Evolutionary conservation across 2,113 vertebrate species (phyloP).

Genomic region (Periophthalmodon schlosseri): DNA sequence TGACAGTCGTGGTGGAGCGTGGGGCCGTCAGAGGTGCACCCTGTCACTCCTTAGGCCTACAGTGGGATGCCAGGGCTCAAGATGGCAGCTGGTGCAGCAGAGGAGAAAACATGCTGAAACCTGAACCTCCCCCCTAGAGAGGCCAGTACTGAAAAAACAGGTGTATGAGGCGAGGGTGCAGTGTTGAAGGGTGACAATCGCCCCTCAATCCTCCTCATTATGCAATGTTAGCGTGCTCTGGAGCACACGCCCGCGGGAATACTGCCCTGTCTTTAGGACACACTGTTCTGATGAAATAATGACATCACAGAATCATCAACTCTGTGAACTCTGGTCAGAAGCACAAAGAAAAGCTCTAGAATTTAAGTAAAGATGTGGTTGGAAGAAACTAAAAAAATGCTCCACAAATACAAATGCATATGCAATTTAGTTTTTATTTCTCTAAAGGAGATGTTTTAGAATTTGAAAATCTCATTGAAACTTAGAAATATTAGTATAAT

Average conservation of each 20-base stretch:
- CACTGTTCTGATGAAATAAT: slow-evolving; percentile 40
- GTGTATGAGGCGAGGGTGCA: slow-evolving; percentile 36
- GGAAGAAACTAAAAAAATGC: not conserved
- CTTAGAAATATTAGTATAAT: no score
- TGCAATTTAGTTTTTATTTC: no score
- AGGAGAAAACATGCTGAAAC: slow-evolving; percentile 58
- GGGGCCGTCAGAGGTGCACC: slow-evolving; percentile 55
- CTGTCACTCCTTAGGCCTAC: slow-evolving; percentile 55
- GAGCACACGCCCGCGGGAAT: slow-evolving; percentile 42
- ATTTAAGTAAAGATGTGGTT: not conserved
- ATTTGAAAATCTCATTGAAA: no score
- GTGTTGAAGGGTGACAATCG: slow-evolving; percentile 33
- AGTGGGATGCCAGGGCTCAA: slow-evolving; percentile 44
- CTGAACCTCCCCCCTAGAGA: slow-evolving; percentile 49
- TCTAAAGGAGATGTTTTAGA: no score
- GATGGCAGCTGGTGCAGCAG: slow-evolving; percentile 57
- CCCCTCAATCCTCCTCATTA: slow-evolving; percentile 34
- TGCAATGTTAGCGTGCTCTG: slow-evolving; percentile 33
- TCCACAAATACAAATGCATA: not conserved
- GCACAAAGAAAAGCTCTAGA: not conserved
- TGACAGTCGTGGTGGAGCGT: slow-evolving; percentile 52
- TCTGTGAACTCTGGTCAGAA: slow-evolving; percentile 16
- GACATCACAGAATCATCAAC: slow-evolving; percentile 4
- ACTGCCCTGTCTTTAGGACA: slow-evolving; percentile 30
- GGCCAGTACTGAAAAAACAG: slow-evolving; percentile 45